Conservation (phyloP, 2,797 vertebrate species). For the Sebastes variabilis region DNA sequence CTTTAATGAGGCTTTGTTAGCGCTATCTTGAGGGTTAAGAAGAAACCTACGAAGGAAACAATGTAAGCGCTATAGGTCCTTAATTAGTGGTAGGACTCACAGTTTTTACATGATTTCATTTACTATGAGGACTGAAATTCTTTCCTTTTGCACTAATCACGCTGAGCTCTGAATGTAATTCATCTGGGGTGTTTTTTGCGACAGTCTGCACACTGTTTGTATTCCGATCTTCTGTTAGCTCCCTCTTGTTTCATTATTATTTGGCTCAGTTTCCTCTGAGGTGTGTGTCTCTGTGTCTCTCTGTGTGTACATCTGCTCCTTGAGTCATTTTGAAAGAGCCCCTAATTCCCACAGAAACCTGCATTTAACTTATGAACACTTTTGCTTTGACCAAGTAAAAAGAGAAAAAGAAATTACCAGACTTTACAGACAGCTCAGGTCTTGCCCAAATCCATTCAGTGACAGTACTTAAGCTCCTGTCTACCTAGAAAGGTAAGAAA, state of each 20-base stretch:
- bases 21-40: conserved; percentile 4
- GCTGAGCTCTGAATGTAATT: conserved; percentile 4
- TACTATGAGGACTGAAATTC: background rate
- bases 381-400: conserved; percentile 46
- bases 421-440: conserved; percentile 44
- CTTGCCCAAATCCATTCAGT: conserved; percentile 56
- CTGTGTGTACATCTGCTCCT: background rate
- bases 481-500: conserved; percentile 59
- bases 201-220: background rate
- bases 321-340: conserved; percentile 27
- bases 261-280: conserved; percentile 21
- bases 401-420: background rate
- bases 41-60: conserved; percentile 10
- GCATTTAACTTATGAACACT: conserved; percentile 53
- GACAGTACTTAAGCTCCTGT: conserved; percentile 64
- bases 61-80: background rate
- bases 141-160: conserved; percentile 22
- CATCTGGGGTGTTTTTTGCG: background rate
- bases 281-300: background rate
- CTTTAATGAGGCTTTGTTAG: conserved; percentile 30
- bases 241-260: conserved; percentile 21
- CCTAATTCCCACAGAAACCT: conserved; percentile 44
- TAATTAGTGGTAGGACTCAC: conserved; percentile 47
- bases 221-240: background rate
- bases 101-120: conserved; percentile 13